These are phyloP conservation scores for Periplaneta americana DNA, from an alignment of 1,140 invertebrate species.

Conservation along the genomic window DNA sequence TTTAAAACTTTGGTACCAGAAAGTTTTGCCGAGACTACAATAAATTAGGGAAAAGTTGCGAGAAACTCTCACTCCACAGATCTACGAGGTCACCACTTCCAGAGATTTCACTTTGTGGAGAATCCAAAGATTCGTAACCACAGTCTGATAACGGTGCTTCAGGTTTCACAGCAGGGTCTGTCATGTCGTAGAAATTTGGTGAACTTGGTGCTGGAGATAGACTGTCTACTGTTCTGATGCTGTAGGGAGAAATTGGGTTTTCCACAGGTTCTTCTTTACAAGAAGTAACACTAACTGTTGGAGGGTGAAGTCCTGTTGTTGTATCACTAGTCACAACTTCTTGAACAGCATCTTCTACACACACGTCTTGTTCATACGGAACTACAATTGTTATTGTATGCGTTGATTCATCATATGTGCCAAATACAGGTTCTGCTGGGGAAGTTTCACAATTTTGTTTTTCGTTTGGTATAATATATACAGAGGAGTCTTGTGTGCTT, in stretches of 20 bases:
- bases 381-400: conserved; percentile 38
- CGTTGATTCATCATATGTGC: conserved; percentile 61
- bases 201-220: not conserved
- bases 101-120: conserved; percentile 23
- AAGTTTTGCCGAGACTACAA: no score
- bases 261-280: not conserved
- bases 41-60: conserved; percentile 53
- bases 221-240: not conserved
- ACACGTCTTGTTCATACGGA: conserved; percentile 49
- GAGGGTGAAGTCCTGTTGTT: conserved; percentile 21
- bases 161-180: not conserved
- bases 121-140: conserved; percentile 41
- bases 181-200: not conserved
- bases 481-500: conserved; percentile 16
- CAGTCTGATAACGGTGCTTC: conserved; percentile 29
- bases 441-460: conserved; percentile 23
- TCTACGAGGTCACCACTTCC: conserved; percentile 39
- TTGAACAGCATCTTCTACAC: conserved; percentile 37
- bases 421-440: conserved; percentile 47
- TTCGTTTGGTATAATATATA: conserved; percentile 31
- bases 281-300: not conserved
- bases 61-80: conserved; percentile 56
- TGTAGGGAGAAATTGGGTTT: not conserved
- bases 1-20: no score
- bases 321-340: conserved; percentile 29